A percentile compares a stretch with the other conserved stretches of the same genome.
phyloP scores from a whole-genome alignment of 1,140 invertebrate genomes.

The Leguminivora glycinivorella region DNA sequence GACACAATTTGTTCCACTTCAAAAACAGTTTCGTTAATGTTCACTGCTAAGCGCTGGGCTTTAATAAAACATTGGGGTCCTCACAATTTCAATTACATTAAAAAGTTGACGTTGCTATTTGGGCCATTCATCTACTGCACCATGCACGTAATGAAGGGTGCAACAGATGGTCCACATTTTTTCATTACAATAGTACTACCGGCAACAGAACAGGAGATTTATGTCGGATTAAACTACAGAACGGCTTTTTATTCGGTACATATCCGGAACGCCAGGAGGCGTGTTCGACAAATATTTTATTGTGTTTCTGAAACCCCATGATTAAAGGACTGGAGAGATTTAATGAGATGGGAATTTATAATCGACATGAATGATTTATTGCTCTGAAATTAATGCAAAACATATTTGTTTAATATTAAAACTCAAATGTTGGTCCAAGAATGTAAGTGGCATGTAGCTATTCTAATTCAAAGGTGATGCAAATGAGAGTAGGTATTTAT shows the following conservation, averaged over 20 bases:
- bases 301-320: slow-evolving; percentile 54
- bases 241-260: slow-evolving; percentile 65
- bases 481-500: not conserved
- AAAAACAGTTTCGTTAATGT: slow-evolving; percentile 42
- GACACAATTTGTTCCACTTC: slow-evolving; percentile 32
- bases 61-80: slow-evolving; percentile 70
- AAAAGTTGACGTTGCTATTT: slow-evolving; percentile 66
- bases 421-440: not conserved
- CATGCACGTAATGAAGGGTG: slow-evolving; percentile 70
- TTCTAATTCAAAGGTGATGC: slow-evolving; percentile 1
- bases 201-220: slow-evolving; percentile 62
- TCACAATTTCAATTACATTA: slow-evolving; percentile 76
- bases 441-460: not conserved
- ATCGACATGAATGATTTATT: slow-evolving; percentile 32
- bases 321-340: slow-evolving; percentile 34
- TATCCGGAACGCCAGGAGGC: slow-evolving; percentile 65
- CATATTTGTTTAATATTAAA: not conserved
- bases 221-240: slow-evolving; percentile 72
- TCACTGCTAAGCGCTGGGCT: slow-evolving; percentile 41
- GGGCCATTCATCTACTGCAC: slow-evolving; percentile 55
- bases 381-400: not conserved
- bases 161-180: slow-evolving; percentile 76
- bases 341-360: slow-evolving; percentile 27
- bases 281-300: slow-evolving; percentile 59
- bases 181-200: slow-evolving; percentile 71